phyloP scores from a whole-genome alignment of 2,888 invertebrate genomes.

The Agapostemon virescens region DNA sequence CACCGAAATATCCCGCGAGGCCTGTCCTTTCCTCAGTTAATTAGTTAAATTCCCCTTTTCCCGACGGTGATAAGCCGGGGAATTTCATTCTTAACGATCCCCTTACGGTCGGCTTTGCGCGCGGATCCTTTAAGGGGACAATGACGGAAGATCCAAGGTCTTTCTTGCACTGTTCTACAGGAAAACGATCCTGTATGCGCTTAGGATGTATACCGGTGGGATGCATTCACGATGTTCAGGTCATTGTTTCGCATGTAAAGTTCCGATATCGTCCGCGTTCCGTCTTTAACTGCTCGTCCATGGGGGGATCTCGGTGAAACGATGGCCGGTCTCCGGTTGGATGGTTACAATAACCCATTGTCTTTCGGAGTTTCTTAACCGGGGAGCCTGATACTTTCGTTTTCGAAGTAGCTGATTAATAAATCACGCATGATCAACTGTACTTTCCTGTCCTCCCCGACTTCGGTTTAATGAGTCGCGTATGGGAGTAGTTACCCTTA shows the following conservation, averaged over 20 bases:
- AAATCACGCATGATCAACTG: slow-evolving; percentile 5
- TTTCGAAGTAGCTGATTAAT: slow-evolving; percentile 29
- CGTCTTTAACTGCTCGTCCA: slow-evolving; percentile 54
- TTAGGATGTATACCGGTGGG: slow-evolving; percentile 55
- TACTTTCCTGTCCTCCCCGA: background rate
- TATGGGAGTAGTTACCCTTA: background rate
- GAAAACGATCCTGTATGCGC: slow-evolving; percentile 49
- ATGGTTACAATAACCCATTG: slow-evolving; percentile 53
- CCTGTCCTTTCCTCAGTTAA: slow-evolving; percentile 69
- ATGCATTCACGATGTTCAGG: slow-evolving; percentile 59
- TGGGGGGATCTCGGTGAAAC: slow-evolving; percentile 10
- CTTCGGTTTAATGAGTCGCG: background rate
- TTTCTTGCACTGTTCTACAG: slow-evolving; percentile 40
- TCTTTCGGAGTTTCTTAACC: slow-evolving; percentile 29
- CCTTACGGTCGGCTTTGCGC: slow-evolving; percentile 40
- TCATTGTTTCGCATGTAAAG: slow-evolving; percentile 60
- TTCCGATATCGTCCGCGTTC: slow-evolving; percentile 51
- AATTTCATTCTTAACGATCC: slow-evolving; percentile 71
- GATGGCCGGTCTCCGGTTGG: slow-evolving; percentile 17
- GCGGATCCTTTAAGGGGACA: slow-evolving; percentile 67
- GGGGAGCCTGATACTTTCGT: slow-evolving; percentile 9
- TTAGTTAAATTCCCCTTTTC: slow-evolving; percentile 70
- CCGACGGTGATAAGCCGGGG: slow-evolving; percentile 67
- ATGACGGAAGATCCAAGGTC: slow-evolving; percentile 56
- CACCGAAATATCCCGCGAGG: slow-evolving; percentile 64